Evolutionary conservation across 2,888 invertebrate genomes (phyloP), one percentile per base, ranked within the genome.

Genomic region (Calliphora vomitoria): DNA sequence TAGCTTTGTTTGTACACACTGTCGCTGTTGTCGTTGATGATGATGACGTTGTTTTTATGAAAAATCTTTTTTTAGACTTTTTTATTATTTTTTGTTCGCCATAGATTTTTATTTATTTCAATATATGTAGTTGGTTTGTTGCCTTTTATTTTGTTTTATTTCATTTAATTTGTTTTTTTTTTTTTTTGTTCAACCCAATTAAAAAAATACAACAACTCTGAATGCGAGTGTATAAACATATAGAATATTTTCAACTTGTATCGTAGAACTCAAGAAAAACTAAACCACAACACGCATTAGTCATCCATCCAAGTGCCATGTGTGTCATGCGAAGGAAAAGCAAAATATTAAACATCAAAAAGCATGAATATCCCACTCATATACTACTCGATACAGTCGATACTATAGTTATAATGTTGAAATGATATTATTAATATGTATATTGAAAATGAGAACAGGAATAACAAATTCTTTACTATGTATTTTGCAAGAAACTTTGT

Each of bases 201-300:
- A 64, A 81, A 64, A 81, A 38, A 44, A 72, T 44, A 62, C 25
- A 31, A 62, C 75, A 60, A 47, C 64, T 72, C 53, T 72, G 8
- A 72, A 72, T 55, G 62, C 64, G 35, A 64, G 50, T 44, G 68
- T 58, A 35, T 5, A 72, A 55, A 72, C 64, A 72, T 71, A 35
- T 50, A 71, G 18, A 66, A 53, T 44, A n/a, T n/a, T n/a, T n/a
- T n/a, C n/a, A 53, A 60, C n/a, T 44, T 64, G 50, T 53, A 41
- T 20, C 20, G 41, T 64, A 55, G 8, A 64, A 81, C 44, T 38
- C 20, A 68, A 18, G 11, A 62, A 60, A 76, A 41, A 76, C 25
- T 64, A 76, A 71, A 71, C 80, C 76, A 76, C 85, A 81, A 75
- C 47, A 76, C 15, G 69, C 71, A 81, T 85, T 85, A 85, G 85